Evolutionary conservation across 2,888 invertebrate genomes (phyloP), one percentile per base, ranked within the genome.

Genomic region (Miltochrista miniata): DNA sequence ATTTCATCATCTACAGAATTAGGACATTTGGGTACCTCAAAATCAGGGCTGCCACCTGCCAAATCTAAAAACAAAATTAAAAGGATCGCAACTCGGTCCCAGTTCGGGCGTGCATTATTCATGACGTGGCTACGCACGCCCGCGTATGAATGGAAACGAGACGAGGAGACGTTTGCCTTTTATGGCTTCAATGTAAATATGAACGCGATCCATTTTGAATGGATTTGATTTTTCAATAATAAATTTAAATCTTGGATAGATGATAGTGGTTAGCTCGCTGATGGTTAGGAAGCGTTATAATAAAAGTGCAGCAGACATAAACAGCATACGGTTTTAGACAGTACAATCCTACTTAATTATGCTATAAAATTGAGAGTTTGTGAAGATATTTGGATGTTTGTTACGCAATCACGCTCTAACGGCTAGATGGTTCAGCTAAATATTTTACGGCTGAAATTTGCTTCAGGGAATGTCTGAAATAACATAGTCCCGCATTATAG

Each of bases 121-220:
- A 78, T 77, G 64, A 61, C 54, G 41, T 45, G 54, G 68, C 54
- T 69, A 72, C 76, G 71, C 72, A 72, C 70, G 74, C 66, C 54
- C 70, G 72, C 67, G 68, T 73, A 78, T 78, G 78, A 78, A 79
- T 78, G 71, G 74, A 72, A 75, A 76, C 71, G 69, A 64, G 53
- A 59, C 59, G 58, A 45, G 47, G 53, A 62, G 64, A 68, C 68
- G 59, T 47, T 67, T 54, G 63, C 64, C 72, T 72, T 76, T 75
- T 76, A 73, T 69, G 61, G 67, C 56, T 52, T 62, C 61, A 63
- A 76, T 77, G 74, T 70, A 77, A 76, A 76, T 73, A 74, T 56
- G 37, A 54, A 42, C 51, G 38, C 45, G 48, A 63, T 61, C 54
- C 54, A 36, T 60, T 54, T 54, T 36, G 42, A 54, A 61, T 59